Evolutionary conservation across 2,797 vertebrate genomes (phyloP).

Genomic region (Cephalopachus bancanus): DNA sequence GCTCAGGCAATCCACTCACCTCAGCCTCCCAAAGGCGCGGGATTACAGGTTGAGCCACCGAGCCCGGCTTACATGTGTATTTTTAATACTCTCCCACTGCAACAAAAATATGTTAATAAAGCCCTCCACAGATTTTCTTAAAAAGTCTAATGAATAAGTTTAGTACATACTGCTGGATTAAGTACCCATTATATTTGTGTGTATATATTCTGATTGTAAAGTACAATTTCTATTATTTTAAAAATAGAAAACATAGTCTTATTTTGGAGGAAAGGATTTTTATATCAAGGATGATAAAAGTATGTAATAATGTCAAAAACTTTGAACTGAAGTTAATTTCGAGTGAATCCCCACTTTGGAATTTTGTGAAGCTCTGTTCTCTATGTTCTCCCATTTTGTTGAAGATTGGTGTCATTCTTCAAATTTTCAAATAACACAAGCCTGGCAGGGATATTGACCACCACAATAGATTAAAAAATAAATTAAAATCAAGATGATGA

Average conservation of each 20-base stretch:
- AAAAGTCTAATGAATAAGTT: not conserved
- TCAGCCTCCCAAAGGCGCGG: no score
- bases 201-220: not conserved
- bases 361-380: not conserved
- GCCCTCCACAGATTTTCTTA: not conserved
- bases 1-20: no score
- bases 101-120: not conserved
- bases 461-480: not conserved
- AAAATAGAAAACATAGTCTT: not conserved
- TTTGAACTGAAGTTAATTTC: not conserved
- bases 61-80: not conserved
- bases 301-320: not conserved
- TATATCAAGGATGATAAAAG: not conserved
- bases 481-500: not conserved
- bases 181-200: not conserved
- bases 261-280: not conserved
- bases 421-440: not conserved
- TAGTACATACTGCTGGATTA: not conserved
- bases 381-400: not conserved
- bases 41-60: no score
- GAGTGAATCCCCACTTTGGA: rapidly evolving
- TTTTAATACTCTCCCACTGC: not conserved
- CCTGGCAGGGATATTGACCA: not conserved
- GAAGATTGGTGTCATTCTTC: not conserved
- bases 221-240: not conserved